Evolutionary conservation across 2,888 invertebrate species (phyloP).

Genomic region (Lacanobia oleracea): DNA sequence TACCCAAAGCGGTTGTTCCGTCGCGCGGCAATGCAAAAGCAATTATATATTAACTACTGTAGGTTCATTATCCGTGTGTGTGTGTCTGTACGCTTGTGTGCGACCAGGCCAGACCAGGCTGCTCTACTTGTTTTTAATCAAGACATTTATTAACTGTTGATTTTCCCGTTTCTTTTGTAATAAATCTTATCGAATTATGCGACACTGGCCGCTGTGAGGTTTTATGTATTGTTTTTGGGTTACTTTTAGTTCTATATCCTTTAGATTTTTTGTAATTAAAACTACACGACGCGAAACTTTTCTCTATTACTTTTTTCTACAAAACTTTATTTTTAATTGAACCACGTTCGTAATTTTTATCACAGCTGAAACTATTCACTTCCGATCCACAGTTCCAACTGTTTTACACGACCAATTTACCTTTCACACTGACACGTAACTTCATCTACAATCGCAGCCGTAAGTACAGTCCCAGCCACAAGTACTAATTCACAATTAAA

Average conservation of each 20-base stretch:
- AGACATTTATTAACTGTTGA: constrained; percentile 68
- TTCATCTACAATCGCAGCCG: neutral
- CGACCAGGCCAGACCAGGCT: constrained; percentile 54
- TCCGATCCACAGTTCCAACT: neutral
- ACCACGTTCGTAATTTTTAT: neutral
- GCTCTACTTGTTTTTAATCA: constrained; percentile 72
- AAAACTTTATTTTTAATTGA: neutral
- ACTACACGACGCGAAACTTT: neutral
- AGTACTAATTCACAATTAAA: constrained; percentile 47
- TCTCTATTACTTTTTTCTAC: neutral
- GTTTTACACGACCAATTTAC: neutral
- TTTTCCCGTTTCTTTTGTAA: constrained; percentile 70
- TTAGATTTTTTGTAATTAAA: neutral
- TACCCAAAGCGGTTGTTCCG: constrained; percentile 56
- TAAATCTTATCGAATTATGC: constrained; percentile 67
- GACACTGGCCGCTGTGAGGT: constrained; percentile 30
- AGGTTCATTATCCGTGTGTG: constrained; percentile 18
- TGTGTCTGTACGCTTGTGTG: constrained; percentile 39
- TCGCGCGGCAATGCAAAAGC: constrained; percentile 61
- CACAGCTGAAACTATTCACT: neutral
- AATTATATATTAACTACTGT: constrained; percentile 61
- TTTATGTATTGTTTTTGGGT: constrained; percentile 4
- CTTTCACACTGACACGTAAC: neutral
- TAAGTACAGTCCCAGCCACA: constrained; percentile 7
- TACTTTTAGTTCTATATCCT: constrained; percentile 1